Percentiles rank a stretch among this genome's conserved stretches.
These are phyloP conservation scores for Pollenia angustigena DNA, from an alignment of 2,888 invertebrate genomes.

Conservation along the genomic window DNA sequence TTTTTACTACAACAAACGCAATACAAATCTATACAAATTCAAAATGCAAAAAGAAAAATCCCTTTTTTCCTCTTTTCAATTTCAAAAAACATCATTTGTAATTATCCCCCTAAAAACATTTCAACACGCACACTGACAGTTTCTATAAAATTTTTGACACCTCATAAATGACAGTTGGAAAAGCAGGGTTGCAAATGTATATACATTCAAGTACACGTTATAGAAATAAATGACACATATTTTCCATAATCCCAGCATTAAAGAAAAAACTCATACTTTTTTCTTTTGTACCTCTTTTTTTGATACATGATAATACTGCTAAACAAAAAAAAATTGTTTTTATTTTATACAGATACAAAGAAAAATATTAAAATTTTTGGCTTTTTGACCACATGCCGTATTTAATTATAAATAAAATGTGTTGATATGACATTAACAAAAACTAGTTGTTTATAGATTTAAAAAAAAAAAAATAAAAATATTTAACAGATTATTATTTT, in stretches of 20 bases:
- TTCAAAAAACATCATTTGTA: constrained; percentile 53
- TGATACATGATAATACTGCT: constrained; percentile 40
- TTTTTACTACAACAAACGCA: constrained; percentile 26
- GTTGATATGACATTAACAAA: constrained; percentile 39
- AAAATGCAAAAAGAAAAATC: constrained; percentile 3
- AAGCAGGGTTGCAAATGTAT: constrained; percentile 56
- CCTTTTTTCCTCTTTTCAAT: constrained; percentile 23
- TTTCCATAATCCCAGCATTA: constrained; percentile 61
- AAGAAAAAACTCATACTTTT: not conserved
- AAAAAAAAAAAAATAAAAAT: constrained; percentile 12
- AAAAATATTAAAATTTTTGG: constrained; percentile 9
- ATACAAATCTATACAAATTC: constrained; percentile 23
- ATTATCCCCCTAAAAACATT: constrained; percentile 66
- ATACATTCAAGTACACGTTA: not conserved
- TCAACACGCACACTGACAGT: constrained; percentile 59
- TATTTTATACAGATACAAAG: not conserved
- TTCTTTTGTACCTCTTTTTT: not conserved
- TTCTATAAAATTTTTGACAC: constrained; percentile 63
- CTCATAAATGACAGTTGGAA: constrained; percentile 65
- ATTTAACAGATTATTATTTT: constrained; percentile 57
- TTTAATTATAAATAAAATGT: constrained; percentile 65
- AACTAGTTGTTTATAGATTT: constrained; percentile 28
- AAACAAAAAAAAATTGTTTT: not conserved
- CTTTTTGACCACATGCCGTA: constrained; percentile 70
- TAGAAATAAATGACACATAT: constrained; percentile 55